A percentile compares a stretch with the other conserved stretches of the same genome.
Evolutionary conservation across 2,113 vertebrate genomes (phyloP).

Genomic region (Beaufortia kweichowensis): DNA sequence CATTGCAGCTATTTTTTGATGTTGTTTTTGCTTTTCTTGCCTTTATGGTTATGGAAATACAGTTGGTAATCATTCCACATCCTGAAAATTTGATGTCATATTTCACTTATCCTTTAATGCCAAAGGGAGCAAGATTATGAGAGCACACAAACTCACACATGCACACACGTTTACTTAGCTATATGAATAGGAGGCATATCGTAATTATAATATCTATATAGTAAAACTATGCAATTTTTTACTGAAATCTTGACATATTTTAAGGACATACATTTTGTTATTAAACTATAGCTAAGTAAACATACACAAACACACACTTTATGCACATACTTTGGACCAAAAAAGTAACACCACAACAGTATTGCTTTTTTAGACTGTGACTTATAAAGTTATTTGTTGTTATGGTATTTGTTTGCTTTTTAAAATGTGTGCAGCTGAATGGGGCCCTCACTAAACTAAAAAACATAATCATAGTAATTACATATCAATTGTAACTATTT

Average conservation of each 20-base stretch:
- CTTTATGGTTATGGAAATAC: conserved; percentile 23
- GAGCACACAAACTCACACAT: neutral
- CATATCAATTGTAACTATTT: conserved; percentile 38
- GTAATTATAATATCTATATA: neutral
- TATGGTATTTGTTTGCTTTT: conserved; percentile 20
- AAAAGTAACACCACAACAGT: conserved; percentile 59
- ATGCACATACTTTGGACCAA: conserved; percentile 49
- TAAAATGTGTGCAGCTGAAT: conserved; percentile 57
- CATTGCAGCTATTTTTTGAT: neutral
- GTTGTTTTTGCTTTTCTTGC: neutral
- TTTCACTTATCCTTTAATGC: conserved; percentile 3
- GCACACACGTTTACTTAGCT: neutral
- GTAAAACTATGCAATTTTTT: too few species aligned
- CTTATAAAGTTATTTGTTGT: conserved; percentile 41
- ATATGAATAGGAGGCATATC: neutral
- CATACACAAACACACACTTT: neutral
- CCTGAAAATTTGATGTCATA: neutral
- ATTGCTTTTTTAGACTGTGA: conserved; percentile 59
- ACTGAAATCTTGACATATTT: too few species aligned
- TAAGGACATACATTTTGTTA: neutral
- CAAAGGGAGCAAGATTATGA: neutral
- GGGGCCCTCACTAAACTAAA: conserved; percentile 26
- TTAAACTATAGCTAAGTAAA: neutral
- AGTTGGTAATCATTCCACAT: conserved; percentile 13
- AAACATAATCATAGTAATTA: conserved; percentile 51